These are phyloP conservation scores for Ataeniobius toweri DNA, from an alignment of 2,797 vertebrate species.

Conservation along the genomic window DNA sequence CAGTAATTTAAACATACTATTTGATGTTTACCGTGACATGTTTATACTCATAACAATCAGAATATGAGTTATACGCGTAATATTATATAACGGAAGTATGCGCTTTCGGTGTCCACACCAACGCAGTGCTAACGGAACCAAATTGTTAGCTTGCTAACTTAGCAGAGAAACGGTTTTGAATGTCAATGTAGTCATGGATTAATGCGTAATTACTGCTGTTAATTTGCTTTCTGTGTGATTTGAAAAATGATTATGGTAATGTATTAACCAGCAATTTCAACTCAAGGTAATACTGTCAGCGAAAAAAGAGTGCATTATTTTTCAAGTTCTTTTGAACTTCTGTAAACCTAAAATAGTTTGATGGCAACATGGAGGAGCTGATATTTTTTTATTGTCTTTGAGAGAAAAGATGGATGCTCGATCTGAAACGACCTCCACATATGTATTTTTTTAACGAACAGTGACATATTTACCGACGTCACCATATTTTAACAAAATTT, in stretches of 20 bases:
- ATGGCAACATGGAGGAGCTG: neutral
- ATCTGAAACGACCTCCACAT: neutral
- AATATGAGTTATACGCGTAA: neutral
- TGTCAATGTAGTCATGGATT: neutral
- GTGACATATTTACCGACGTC: neutral
- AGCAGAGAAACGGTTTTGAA: slow-evolving; percentile 1
- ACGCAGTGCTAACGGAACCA: neutral
- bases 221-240: neutral
- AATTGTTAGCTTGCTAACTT: slow-evolving; percentile 23
- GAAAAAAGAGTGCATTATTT: neutral
- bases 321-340: neutral
- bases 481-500: neutral
- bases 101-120: neutral
- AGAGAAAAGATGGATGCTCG: neutral
- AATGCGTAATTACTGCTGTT: neutral
- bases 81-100: slow-evolving; percentile 30
- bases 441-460: neutral
- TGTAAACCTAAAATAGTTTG: neutral
- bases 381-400: neutral
- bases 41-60: neutral
- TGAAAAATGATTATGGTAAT: neutral
- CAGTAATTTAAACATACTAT: neutral
- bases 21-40: rapidly evolving
- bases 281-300: neutral
- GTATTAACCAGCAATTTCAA: neutral